Base-by-base conservation (phyloP, 2,888 invertebrate species). In the Hesperia comma region DNA sequence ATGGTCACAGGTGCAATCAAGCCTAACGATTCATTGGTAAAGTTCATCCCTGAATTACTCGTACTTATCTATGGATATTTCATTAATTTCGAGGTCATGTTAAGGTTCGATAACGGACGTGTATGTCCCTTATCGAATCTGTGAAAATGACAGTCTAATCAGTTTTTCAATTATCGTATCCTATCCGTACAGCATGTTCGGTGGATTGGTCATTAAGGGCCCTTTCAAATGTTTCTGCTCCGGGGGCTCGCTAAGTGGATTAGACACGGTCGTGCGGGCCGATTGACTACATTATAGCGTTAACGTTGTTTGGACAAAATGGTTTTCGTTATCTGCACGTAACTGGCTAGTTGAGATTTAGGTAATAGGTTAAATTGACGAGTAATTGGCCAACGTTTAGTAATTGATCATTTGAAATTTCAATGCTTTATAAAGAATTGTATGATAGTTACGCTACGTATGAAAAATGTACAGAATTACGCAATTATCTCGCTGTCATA, bases 151-250 rank as follows among this genome's bases (percentile, higher is more conserved):
- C 40, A 40, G 37, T 14, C 51, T 64, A 58, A 64, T 64, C 64
- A 58, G 64, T 58, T 58, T 64, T 58, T 58, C 55, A 56, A 64
- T 64, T 58, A 64, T 51, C 64, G 41, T 33, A 19, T 57, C 63
- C 32, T 41, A 37, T 26, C 5, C 10, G 10, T 37, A n/a, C n/a
- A 12, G 26, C 32, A 17, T 26, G 57, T 43, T 40, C 64, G 64
- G 51, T 40, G 43, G 53, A 53, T 58, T 53, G 64, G 58, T 64
- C 58, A 53, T 64, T 53, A 58, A 49, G 49, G 63, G 26, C 58
- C 53, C 58, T 64, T 64, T 64, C 51, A 58, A 53, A 58, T 57
- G n/a, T 41, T 64, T 64, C 58, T 64, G 64, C 58, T 64, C 53
- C 17, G 53, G 41, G 64, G 41, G 17, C 37, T 37, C 53, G 15